Conservation (phyloP, 1,140 invertebrate genomes). For the Gryon sp. region DNA sequence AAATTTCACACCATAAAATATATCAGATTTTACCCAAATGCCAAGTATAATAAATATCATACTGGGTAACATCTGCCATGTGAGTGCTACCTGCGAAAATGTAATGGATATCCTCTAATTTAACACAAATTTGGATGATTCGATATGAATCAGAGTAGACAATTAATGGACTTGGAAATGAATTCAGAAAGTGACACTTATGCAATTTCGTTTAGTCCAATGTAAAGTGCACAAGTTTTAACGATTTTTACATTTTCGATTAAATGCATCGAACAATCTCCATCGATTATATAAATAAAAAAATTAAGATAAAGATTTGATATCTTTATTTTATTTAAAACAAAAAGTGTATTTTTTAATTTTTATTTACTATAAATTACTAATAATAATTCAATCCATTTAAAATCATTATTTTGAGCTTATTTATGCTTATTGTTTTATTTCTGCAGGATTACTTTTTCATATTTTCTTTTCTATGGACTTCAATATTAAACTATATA, state of each 20-base stretch:
- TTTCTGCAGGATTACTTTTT: constrained; percentile 11
- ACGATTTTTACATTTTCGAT: constrained; percentile 49
- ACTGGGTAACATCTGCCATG: constrained; percentile 47
- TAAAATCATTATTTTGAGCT: too few relatives aligned
- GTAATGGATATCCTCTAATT: constrained; percentile 60
- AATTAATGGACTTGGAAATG: constrained; percentile 56
- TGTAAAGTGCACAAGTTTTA: constrained; percentile 13
- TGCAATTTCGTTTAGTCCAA: constrained; percentile 29
- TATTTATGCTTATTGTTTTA: constrained; percentile 6
- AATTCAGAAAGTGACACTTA: constrained; percentile 50
- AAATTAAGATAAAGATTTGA: constrained; percentile 1
- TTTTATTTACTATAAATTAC: too few relatives aligned
- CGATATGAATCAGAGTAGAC: constrained; percentile 55
- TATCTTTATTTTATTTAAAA: too few relatives aligned
- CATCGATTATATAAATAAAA: constrained; percentile 1
- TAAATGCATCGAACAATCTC: constrained; percentile 12
- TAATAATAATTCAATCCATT: too few relatives aligned
- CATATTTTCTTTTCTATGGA: constrained; percentile 12
- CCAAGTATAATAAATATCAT: constrained; percentile 51
- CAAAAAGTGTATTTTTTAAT: too few relatives aligned
- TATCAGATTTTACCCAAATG: constrained; percentile 52
- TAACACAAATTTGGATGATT: constrained; percentile 60
- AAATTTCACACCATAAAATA: constrained; percentile 56
- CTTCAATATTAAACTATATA: constrained; percentile 37
- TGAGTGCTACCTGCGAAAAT: constrained; percentile 27